phyloP scores from a whole-genome alignment of 2,113 vertebrate genomes.

The Trachemys scripta region DNA sequence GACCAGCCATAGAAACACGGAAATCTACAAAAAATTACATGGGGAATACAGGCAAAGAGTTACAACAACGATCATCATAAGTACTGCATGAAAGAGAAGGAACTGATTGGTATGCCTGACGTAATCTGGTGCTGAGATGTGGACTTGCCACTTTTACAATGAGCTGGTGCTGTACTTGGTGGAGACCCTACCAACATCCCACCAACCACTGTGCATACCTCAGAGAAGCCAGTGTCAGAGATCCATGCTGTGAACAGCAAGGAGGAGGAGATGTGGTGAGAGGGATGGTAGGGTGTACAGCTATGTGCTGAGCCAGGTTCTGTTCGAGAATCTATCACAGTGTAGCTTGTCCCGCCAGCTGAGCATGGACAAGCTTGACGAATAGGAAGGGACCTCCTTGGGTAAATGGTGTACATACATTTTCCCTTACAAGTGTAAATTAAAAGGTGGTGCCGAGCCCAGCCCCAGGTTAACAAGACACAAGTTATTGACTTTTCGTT shows the following conservation, averaged over 20 bases:
- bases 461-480: neutral
- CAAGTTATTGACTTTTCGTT: neutral
- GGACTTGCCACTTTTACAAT: neutral
- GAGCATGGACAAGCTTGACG: neutral
- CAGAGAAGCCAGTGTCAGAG: neutral
- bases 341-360: neutral
- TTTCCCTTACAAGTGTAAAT: neutral
- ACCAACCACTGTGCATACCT: neutral
- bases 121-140: neutral
- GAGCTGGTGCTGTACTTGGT: neutral
- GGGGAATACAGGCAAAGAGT: neutral
- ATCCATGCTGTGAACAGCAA: neutral
- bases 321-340: too few relatives aligned
- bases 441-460: neutral
- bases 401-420: neutral
- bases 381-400: neutral
- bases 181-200: neutral
- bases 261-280: neutral
- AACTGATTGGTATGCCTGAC: neutral
- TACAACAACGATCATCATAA: neutral
- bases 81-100: neutral
- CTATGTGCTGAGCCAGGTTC: neutral
- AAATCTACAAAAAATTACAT: neutral
- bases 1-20: neutral
- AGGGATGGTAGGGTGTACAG: neutral